Evolutionary conservation across 64 coral and sea anemone species (phyloP).

Genomic region (Pachyseris speciosa): DNA sequence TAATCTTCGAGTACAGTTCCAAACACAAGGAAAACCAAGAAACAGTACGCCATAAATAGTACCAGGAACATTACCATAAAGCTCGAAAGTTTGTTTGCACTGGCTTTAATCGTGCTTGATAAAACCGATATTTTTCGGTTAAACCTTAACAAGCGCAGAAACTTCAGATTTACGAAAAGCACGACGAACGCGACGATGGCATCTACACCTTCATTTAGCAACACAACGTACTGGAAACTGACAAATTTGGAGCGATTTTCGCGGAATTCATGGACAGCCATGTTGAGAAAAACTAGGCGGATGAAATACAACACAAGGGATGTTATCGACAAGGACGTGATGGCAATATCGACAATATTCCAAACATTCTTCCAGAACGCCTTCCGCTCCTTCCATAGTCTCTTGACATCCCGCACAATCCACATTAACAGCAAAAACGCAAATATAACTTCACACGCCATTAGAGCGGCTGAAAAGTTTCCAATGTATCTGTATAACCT

Average conservation of each 20-base stretch:
- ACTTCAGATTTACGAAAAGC: slow-evolving; percentile 75
- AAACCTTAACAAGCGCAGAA: slow-evolving; percentile 80
- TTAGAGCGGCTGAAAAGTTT: slow-evolving; percentile 64
- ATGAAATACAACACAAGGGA: slow-evolving; percentile 69
- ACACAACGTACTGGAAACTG: slow-evolving; percentile 88
- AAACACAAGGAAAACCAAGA: slow-evolving; percentile 61
- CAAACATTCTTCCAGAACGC: slow-evolving; percentile 65
- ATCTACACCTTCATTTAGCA: slow-evolving; percentile 80
- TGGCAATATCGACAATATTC: slow-evolving; percentile 71
- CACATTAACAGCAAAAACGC: slow-evolving; percentile 69
- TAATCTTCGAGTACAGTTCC: slow-evolving; percentile 64
- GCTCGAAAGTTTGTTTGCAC: slow-evolving; percentile 43
- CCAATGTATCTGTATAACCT: slow-evolving; percentile 81
- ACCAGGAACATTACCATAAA: slow-evolving; percentile 80
- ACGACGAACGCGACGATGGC: slow-evolving; percentile 57
- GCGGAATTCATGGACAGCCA: slow-evolving; percentile 56
- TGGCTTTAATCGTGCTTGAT: slow-evolving; percentile 55
- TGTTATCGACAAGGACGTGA: slow-evolving; percentile 63
- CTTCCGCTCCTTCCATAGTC: slow-evolving; percentile 55
- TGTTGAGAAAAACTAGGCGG: slow-evolving; percentile 64
- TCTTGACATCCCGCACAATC: slow-evolving; percentile 85
- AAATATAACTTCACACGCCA: slow-evolving; percentile 82
- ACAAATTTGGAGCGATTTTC: slow-evolving; percentile 64
- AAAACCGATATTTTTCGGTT: slow-evolving; percentile 88
- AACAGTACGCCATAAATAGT: slow-evolving; percentile 73